Conservation (phyloP, 2,113 vertebrate species). For the mouse (Mus musculus) region GRCm39 chr16:63270501-63271000, state of each 20-base stretch:
- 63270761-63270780: background rate
- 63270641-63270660: background rate
- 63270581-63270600: background rate
- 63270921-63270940: background rate
- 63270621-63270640: background rate
- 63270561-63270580: background rate
- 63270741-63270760: background rate
- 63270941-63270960: background rate
- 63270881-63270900: background rate
- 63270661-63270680: background rate
- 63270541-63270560: no score
- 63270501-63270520: background rate
- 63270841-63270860: background rate
- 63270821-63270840: background rate
- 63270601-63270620: background rate
- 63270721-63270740: background rate
- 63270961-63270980: background rate
- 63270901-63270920: background rate
- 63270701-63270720: background rate
- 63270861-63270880: background rate
- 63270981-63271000: background rate
- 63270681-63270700: background rate
- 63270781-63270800: background rate
- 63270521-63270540: background rate
- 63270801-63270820: background rate